These are phyloP conservation scores for Formicarius rufipectus DNA, from an alignment of 2,113 vertebrate genomes.

Conservation along the genomic window DNA sequence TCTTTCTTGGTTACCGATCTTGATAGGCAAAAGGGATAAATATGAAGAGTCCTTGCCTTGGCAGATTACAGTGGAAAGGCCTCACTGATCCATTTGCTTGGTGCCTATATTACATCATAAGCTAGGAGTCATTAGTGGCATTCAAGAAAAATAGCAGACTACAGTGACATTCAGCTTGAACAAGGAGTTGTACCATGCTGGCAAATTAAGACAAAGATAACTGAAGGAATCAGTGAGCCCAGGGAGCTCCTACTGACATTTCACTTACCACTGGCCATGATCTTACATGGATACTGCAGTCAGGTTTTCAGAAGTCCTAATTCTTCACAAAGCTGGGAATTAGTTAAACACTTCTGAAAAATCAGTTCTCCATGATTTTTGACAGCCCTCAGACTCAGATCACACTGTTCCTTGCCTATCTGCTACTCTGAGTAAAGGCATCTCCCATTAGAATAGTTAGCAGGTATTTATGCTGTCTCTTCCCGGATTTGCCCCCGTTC, in stretches of 20 bases:
- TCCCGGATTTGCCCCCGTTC: neutral
- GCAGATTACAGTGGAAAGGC: neutral
- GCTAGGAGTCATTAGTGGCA: neutral
- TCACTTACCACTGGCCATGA: neutral
- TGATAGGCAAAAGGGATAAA: neutral
- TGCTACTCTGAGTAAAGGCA: neutral
- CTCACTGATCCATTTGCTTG: neutral
- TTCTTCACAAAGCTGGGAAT: neutral
- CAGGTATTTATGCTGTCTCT: neutral
- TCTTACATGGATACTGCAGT: neutral
- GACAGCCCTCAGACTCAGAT: neutral
- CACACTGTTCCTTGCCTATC: neutral
- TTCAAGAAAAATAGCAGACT: neutral
- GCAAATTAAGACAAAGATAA: neutral
- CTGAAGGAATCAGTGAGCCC: neutral
- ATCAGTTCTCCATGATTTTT: neutral
- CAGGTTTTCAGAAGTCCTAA: neutral
- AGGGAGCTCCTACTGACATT: neutral
- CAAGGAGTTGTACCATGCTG: neutral
- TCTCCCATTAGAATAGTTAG: neutral
- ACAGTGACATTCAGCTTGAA: neutral
- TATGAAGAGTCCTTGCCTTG: neutral
- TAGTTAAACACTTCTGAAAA: neutral
- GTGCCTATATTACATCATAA: neutral
- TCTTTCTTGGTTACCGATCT: neutral